Evolutionary conservation across 2,113 vertebrate species (phyloP).

Genomic region (Thinocorus orbignyianus): DNA sequence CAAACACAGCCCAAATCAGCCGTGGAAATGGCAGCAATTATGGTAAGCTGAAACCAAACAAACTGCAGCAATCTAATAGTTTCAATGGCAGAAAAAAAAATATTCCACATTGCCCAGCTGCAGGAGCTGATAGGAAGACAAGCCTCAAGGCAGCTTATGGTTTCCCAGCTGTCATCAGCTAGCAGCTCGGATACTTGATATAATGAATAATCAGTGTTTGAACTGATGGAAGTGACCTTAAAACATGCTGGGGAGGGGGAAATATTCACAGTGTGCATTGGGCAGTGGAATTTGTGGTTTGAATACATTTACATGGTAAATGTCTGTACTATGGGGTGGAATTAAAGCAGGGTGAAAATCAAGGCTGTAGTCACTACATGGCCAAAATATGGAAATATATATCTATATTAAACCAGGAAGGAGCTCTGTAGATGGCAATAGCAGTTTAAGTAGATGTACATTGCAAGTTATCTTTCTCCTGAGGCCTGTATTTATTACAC

Average conservation of each 20-base stretch:
- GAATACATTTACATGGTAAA: neutral
- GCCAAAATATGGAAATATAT: neutral
- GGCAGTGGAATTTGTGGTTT: neutral
- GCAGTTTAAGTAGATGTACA: neutral
- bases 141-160: slow-evolving; percentile 48
- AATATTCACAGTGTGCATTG: neutral
- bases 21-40: slow-evolving; percentile 53
- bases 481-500: neutral
- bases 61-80: slow-evolving; percentile 44
- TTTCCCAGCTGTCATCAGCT: slow-evolving; percentile 65
- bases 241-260: neutral
- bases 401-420: neutral
- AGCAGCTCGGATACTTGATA: neutral
- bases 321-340: neutral
- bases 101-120: neutral
- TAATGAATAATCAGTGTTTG: slow-evolving; percentile 47
- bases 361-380: neutral
- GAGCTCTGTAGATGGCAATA: neutral
- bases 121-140: slow-evolving; percentile 57
- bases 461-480: neutral
- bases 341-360: neutral
- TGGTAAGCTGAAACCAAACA: slow-evolving; percentile 50
- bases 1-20: slow-evolving; percentile 54
- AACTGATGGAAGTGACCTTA: slow-evolving; percentile 47
- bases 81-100: slow-evolving; percentile 36